A percentile compares a stretch with the other conserved stretches of the same genome.
These are phyloP conservation scores for Corynorhinus townsendii DNA, from an alignment of 2,113 vertebrate genomes.

Conservation along the genomic window DNA sequence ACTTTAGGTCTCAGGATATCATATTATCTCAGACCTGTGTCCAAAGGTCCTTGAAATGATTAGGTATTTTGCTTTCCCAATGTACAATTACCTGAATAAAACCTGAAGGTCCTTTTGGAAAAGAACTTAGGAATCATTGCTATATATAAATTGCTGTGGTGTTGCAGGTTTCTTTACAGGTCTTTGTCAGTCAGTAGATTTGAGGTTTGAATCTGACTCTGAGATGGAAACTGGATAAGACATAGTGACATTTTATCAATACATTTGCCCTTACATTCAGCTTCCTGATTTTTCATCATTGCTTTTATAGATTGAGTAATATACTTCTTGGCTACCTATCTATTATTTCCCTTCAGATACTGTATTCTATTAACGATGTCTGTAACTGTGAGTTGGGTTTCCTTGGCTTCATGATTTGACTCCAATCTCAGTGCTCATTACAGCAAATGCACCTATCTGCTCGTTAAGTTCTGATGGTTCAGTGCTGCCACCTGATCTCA, in stretches of 20 bases:
- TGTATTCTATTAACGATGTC: background rate
- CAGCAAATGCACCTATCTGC: background rate
- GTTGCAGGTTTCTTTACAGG: background rate
- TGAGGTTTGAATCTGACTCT: background rate
- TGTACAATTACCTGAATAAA: background rate
- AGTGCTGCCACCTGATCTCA: background rate
- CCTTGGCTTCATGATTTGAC: background rate
- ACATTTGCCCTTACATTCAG: background rate
- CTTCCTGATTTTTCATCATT: background rate
- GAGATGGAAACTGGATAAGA: background rate
- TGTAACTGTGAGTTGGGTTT: background rate
- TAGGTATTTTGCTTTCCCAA: background rate
- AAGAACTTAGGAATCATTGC: background rate
- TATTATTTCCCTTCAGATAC: background rate
- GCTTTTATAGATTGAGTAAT: background rate
- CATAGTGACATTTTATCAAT: background rate
- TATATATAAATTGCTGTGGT: background rate
- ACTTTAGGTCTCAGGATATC: background rate
- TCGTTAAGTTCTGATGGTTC: background rate
- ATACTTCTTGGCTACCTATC: background rate
- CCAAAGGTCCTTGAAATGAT: background rate
- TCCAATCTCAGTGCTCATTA: background rate
- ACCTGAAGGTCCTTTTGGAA: background rate
- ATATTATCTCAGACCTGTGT: background rate
- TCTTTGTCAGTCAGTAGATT: background rate